Evolutionary conservation across 2,888 invertebrate species (phyloP), one percentile per base, ranked within the genome.

Genomic region (Xanthia icteritia): DNA sequence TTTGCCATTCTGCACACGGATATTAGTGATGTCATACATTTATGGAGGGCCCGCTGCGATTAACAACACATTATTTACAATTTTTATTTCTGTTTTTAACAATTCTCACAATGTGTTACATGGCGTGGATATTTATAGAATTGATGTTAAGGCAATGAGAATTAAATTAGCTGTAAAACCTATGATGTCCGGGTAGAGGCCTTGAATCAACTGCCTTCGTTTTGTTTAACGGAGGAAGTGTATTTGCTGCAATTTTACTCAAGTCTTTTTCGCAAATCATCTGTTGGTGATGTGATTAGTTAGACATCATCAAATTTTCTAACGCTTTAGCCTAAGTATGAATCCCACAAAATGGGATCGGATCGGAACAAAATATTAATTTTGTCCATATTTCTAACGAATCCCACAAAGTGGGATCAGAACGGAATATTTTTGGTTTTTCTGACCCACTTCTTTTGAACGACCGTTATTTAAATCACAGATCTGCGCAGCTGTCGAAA

Each of bases 1-100:
- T 56, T 86, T 80, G 80, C 67, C 82, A 88, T 89, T 89, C 78
- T 48, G 9, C 6, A 86, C 73, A 81, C 81, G 79, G 86, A 84
- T 80, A 58, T 71, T 20, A 64, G 68, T 89, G 88, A 84, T 79
- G 77, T 89, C 86, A 87, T 87, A 54, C 45, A 39, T 45, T 45
- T 48, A 36, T 64, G 61, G 68, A 84, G 66, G 87, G 79, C 74
- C 72, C 31, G 66, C 45, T 6, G 79, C 42, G 54, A 78, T 73
- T 83, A 70, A 69, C 65, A 60, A 63, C 15, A 82, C 51, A 60
- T 76, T 64, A 85, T 58, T 79, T 79, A 51, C 20, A 27, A 67
- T 79, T 68, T 73, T 79, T 65, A 81, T 80, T 27, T 84, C 27
- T 70, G 65, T 20, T 31, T 84, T 83, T 63, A 65, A n/a, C n/a